Evolutionary conservation across 2,797 vertebrate species (phyloP).

Genomic region (Babyrousa celebensis): DNA sequence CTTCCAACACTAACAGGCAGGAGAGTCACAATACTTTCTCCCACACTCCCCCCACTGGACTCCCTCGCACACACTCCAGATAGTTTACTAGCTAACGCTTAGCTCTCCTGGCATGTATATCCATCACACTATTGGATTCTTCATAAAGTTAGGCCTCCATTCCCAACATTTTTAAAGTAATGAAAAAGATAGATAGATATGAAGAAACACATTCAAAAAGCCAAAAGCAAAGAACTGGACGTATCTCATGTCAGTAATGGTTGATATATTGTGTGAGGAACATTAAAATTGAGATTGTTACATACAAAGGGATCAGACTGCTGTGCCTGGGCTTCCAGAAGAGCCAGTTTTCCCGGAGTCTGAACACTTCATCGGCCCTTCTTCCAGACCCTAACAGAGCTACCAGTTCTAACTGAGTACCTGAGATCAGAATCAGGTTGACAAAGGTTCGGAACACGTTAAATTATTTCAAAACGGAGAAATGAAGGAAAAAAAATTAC

Average conservation of each 20-base stretch:
- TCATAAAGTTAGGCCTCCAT: constrained; percentile 60
- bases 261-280: background rate
- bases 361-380: constrained; percentile 48
- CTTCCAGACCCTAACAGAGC: constrained; percentile 81
- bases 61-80: background rate
- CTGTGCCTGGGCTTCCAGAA: constrained; percentile 34
- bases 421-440: constrained; percentile 89
- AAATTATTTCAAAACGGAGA: constrained; percentile 81
- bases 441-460: constrained; percentile 79
- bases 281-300: background rate
- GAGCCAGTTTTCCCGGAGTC: constrained; percentile 19
- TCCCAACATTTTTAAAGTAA: constrained; percentile 30
- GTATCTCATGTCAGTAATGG: background rate
- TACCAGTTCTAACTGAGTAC: constrained; percentile 85
- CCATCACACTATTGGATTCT: background rate
- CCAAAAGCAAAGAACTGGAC: constrained; percentile 12
- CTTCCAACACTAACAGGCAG: constrained; percentile 2
- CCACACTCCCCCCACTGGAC: background rate
- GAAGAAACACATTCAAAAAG: constrained; percentile 57
- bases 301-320: background rate
- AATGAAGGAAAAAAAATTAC: constrained; percentile 78
- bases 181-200: constrained; percentile 36
- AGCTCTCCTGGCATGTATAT: background rate
- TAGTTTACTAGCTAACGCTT: background rate
- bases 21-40: background rate